Conservation (phyloP, 1,140 invertebrate species). For the Hylaeus anthracinus region DNA sequence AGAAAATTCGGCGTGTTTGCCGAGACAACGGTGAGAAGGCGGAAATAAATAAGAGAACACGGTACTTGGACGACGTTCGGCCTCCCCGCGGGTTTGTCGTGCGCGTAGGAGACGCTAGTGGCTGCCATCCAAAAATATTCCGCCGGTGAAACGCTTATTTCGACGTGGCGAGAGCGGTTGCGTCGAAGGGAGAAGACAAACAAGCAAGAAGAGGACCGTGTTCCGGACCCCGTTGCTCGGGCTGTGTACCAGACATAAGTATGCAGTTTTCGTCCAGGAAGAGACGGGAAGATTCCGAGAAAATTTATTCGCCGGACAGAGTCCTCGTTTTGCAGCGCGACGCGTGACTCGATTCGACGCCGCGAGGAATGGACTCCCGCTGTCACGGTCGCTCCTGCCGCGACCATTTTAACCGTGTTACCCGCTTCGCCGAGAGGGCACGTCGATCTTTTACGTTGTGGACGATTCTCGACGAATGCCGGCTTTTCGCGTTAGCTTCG, state of each 20-base stretch:
- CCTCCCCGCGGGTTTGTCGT: constrained; percentile 22
- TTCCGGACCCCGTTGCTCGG: constrained; percentile 18
- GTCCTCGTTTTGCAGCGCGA: constrained; percentile 40
- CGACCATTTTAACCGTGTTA: not conserved
- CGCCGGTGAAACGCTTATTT: constrained; percentile 42
- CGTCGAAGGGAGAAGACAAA: constrained; percentile 55
- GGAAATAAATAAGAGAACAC: constrained; percentile 56
- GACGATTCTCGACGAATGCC: too few relatives aligned
- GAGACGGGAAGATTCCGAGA: constrained; percentile 36
- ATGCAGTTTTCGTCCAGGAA: constrained; percentile 54
- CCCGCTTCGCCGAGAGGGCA: not conserved
- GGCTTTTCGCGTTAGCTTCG: too few relatives aligned
- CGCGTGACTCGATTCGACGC: constrained; percentile 44
- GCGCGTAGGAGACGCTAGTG: constrained; percentile 40
- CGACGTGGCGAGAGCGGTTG: constrained; percentile 27
- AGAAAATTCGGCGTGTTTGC: constrained; percentile 24
- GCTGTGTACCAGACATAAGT: constrained; percentile 58
- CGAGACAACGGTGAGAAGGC: constrained; percentile 43
- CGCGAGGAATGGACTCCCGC: constrained; percentile 14
- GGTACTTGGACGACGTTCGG: constrained; percentile 42
- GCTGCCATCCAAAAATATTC: constrained; percentile 65
- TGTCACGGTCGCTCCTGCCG: not conserved
- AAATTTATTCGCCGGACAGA: constrained; percentile 59
- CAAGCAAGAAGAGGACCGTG: constrained; percentile 44
- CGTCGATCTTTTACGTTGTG: not conserved